phyloP scores from a whole-genome alignment of 2,888 invertebrate species.

The Drosophila mayaguana region DNA sequence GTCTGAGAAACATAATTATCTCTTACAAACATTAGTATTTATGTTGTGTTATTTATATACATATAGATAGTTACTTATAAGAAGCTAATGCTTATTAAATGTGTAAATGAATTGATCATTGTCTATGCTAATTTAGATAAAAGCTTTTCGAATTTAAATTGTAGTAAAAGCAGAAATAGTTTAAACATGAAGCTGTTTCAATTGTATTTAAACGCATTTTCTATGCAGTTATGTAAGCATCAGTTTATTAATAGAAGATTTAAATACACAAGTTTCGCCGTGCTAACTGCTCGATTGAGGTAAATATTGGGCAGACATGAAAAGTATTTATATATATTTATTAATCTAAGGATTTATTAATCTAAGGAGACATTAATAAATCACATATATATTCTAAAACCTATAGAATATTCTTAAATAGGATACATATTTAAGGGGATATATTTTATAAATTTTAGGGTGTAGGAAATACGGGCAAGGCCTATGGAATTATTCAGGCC shows the following conservation, averaged over 20 bases:
- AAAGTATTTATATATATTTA: too few species aligned
- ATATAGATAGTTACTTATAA: background rate
- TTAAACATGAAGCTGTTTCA: background rate
- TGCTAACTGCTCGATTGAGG: too few species aligned
- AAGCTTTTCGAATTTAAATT: background rate
- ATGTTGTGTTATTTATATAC: background rate
- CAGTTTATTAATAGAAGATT: background rate
- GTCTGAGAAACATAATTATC: background rate
- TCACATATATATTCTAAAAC: too few species aligned
- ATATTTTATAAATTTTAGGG: too few species aligned
- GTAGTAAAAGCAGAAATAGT: background rate
- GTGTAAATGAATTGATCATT: background rate
- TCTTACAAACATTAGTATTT: background rate
- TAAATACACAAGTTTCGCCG: background rate
- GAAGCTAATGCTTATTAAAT: background rate
- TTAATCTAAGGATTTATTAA: too few species aligned
- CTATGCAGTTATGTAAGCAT: background rate
- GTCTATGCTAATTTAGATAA: background rate
- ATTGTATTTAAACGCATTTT: background rate
- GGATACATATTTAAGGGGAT: too few species aligned
- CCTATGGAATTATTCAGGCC: too few species aligned
- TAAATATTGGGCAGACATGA: too few species aligned
- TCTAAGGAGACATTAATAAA: too few species aligned
- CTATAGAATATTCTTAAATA: too few species aligned
- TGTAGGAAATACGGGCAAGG: too few species aligned